Base-by-base conservation (phyloP, 2,113 vertebrate genomes). In the Nycticebus coucang region DNA sequence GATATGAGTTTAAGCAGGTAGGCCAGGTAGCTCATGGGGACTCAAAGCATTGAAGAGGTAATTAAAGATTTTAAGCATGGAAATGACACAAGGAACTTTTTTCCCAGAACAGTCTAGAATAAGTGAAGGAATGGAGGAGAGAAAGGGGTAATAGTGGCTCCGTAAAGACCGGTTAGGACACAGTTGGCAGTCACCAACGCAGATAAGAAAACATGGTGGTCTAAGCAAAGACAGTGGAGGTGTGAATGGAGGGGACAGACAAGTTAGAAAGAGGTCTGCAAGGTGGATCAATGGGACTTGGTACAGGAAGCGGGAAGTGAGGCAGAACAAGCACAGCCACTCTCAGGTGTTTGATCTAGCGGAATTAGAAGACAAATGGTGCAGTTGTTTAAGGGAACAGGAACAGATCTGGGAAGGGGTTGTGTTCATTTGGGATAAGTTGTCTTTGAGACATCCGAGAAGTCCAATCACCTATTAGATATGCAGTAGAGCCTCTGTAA, bases 311-410 rank as follows among this genome's bases (percentile, higher is more conserved):
- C 13, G 18, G 72, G 59, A 8, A n/a, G 50, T 35, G 71, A 62
- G 11, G n/a, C 1, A n/a, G 59, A 26, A 33, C 17, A 2, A 15
- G 1, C 7, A 33, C 4, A 33, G 17, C 17, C 26, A 26, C 7
- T 33, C 62, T 60, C 72, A 41, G 22, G 13, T 7, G 69, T 84
- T 69, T 62, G 24, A 62, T 62, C 37, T 59, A 24, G 7, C 8
- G 35, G 33, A 78, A 89, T 37, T 30, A 33, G 62, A 68, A 55
- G 71, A 30, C 30, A 24, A 18, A 26, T 59, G 21, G 4, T 45
- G 22, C 77, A 57, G 68, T 24, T 75, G 21, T 24, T 33, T 22
- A 37, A 69, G 53, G 24, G 72, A 83, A 35, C 4, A n/a, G 59
- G 53, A 41, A 18, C 37, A 53, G 7, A 75, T 74, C 18, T 33